Evolutionary conservation across 1,140 invertebrate genomes (phyloP).

Genomic region (Limonius californicus): DNA sequence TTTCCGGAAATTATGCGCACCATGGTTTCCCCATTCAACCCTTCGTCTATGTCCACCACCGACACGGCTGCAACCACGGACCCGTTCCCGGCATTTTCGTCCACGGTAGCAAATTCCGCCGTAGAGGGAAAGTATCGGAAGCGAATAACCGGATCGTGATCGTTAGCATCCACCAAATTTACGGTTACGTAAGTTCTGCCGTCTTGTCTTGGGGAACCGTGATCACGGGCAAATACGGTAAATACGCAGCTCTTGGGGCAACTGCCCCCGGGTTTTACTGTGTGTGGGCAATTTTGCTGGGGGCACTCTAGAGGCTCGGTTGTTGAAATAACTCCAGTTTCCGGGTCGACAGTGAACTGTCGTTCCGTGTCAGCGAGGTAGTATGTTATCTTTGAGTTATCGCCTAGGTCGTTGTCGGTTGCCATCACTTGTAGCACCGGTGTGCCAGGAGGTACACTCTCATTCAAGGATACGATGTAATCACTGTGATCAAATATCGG

Average conservation of each 20-base stretch:
- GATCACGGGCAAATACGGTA: conserved; percentile 89
- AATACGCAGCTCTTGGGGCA: conserved; percentile 90
- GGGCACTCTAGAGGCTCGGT: conserved; percentile 76
- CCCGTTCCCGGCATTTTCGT: conserved; percentile 87
- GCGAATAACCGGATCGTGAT: conserved; percentile 89
- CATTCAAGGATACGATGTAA: conserved; percentile 86
- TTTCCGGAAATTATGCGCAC: conserved; percentile 84
- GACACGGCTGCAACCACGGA: conserved; percentile 91
- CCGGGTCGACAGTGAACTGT: conserved; percentile 84
- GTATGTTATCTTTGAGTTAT: conserved; percentile 90
- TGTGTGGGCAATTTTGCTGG: conserved; percentile 59
- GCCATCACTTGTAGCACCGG: conserved; percentile 85
- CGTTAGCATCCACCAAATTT: conserved; percentile 89
- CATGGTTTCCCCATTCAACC: conserved; percentile 81
- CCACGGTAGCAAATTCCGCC: conserved; percentile 81
- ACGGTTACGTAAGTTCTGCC: conserved; percentile 93
- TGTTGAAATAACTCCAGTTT: conserved; percentile 81
- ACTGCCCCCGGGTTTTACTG: conserved; percentile 47
- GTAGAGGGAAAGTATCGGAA: conserved; percentile 85
- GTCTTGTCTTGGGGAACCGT: conserved; percentile 84
- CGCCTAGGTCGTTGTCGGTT: conserved; percentile 85
- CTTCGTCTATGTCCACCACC: conserved; percentile 86
- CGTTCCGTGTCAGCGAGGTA: conserved; percentile 79
- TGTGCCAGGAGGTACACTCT: conserved; percentile 85
- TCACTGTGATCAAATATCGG: conserved; percentile 91